phyloP scores from a whole-genome alignment of 30 jellyfish, hydroid and myxozoan genomes.

The Cassiopea andromeda region DNA sequence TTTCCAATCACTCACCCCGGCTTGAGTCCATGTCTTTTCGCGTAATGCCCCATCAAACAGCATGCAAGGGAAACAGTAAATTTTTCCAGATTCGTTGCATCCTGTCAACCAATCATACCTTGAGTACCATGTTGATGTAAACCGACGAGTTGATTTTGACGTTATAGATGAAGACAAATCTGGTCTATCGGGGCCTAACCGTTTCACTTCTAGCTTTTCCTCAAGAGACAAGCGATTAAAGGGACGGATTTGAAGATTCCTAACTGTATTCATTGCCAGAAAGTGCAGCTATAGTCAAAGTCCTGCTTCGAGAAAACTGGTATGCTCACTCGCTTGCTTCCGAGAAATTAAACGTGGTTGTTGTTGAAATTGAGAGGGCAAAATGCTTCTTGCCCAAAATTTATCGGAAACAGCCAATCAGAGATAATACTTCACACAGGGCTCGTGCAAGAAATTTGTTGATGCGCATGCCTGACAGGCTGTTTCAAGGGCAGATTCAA shows the following conservation, averaged over 20 bases:
- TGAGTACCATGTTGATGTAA: constrained; percentile 44
- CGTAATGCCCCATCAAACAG: constrained; percentile 37
- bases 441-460: neutral
- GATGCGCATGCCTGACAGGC: constrained; percentile 11
- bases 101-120: constrained; percentile 56
- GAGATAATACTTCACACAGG: neutral
- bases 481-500: constrained; percentile 17
- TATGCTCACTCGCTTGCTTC: neutral
- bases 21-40: constrained; percentile 44
- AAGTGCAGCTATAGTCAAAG: neutral
- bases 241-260: constrained; percentile 27
- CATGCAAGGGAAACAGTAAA: constrained; percentile 54
- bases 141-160: constrained; percentile 11
- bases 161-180: constrained; percentile 8
- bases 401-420: constrained; percentile 38
- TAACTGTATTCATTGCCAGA: constrained; percentile 23
- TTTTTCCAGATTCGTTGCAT: constrained; percentile 41
- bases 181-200: constrained; percentile 58
- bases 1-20: constrained; percentile 58
- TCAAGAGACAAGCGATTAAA: constrained; percentile 19
- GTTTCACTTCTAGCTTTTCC: constrained; percentile 44
- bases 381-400: constrained; percentile 11
- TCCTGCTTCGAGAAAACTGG: neutral
- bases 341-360: constrained; percentile 5
- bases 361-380: constrained; percentile 16